Percentiles rank a stretch among this genome's conserved stretches.
These are phyloP conservation scores for Microcebus murinus DNA, from an alignment of 2,113 vertebrate genomes.

Conservation along the genomic window DNA sequence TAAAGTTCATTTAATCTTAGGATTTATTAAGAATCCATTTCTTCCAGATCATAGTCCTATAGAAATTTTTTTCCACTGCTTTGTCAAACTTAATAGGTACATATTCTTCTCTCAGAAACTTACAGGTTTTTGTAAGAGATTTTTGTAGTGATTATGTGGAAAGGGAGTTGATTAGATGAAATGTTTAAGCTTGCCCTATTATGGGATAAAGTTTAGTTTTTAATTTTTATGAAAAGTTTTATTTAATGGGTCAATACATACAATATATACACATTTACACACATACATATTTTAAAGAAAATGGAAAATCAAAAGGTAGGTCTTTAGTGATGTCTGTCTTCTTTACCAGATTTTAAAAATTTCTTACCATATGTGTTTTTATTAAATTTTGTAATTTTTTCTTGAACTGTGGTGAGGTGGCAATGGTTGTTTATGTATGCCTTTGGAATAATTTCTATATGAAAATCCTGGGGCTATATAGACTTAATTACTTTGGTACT, in stretches of 20 bases:
- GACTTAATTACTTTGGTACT: neutral
- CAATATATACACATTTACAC: too few species aligned
- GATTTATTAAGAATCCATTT: slow-evolving; percentile 22
- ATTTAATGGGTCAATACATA: neutral
- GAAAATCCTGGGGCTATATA: neutral
- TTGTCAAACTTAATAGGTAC: neutral
- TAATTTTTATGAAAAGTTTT: too few species aligned
- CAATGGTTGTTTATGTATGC: neutral
- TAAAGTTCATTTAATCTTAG: slow-evolving; percentile 2
- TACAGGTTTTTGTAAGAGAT: neutral
- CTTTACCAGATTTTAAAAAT: neutral
- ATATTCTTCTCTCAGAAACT: neutral
- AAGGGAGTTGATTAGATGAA: neutral
- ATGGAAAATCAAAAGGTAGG: neutral
- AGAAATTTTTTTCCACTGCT: neutral
- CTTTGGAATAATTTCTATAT: neutral
- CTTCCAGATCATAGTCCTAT: neutral
- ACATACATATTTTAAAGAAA: neutral
- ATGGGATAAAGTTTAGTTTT: too few species aligned
- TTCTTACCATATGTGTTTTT: neutral
- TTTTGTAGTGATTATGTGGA: neutral
- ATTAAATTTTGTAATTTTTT: neutral
- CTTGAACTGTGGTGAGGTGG: neutral
- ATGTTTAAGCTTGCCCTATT: neutral
- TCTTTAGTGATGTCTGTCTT: neutral